Base-by-base conservation (phyloP, 2,113 vertebrate species). In the Bolborhynchus lineola region DNA sequence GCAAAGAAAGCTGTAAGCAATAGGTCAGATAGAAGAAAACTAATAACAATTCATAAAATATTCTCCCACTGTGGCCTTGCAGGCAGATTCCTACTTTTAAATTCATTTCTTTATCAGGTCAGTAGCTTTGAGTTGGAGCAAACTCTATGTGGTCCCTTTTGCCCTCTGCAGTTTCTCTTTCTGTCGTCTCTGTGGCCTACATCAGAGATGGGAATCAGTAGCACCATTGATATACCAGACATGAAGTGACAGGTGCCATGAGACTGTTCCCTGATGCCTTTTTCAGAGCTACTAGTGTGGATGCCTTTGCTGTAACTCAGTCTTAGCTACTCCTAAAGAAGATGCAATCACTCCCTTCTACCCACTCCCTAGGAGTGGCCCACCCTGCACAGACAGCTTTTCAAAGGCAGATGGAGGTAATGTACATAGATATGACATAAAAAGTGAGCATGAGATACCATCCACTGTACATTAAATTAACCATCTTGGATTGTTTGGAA, bases 261-360 rank as follows among this genome's bases (percentile, higher is more conserved):
- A 46, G 49, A 69, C 39, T 63, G 5, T 21, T 88, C 39, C 26
- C 59, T 21, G 15, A 4, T 74, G 29, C 12, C 41, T 59, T 80
- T 86, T n/a, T 39, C 33, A 72, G 53, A 69, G 5, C 63, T 92
- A 14, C 42, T 28, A 8, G 3, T 74, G 21, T 83, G 31, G 69
- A 53, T 49, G 24, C 9, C 59, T 88, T 82, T 88, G 13, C 37
- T 59, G 26, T 39, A 28, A 7, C 49, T 86, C 8, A 7, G 52
- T 21, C 31, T 46, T 2, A 2, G 11, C 53, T 81, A 23, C 31
- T 81, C 20, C 18, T 28, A 52, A 7, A 55, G 11, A 37, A 55
- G 28, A 8, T 9, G 1, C 2, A 33, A 19, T 49, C 1, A 0
- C 9, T 70, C 11, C 20, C 26, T 83, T 60, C 59, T 55, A 11